phyloP scores from a whole-genome alignment of 2,113 vertebrate species.

The Noturus placidus region DNA sequence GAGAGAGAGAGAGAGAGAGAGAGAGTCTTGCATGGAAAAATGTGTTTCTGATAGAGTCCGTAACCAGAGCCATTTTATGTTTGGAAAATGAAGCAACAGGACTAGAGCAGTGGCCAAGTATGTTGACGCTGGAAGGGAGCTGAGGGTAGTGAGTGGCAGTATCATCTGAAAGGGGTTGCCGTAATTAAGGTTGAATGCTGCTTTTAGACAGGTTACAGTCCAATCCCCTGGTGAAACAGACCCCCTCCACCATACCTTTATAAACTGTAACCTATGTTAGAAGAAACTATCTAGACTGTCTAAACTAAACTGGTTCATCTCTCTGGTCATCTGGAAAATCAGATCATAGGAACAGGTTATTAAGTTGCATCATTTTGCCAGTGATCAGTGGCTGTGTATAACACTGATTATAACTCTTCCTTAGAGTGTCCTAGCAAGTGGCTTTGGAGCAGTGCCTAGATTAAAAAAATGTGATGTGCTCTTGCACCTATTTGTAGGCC shows the following conservation, averaged over 20 bases:
- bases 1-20: background rate
- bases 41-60: constrained; percentile 36
- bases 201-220: constrained; percentile 25
- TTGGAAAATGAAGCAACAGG: constrained; percentile 58
- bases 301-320: background rate
- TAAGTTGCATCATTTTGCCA: background rate
- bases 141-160: constrained; percentile 57
- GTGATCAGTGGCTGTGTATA: background rate
- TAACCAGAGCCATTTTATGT: constrained; percentile 55
- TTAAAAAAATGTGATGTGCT: constrained; percentile 74
- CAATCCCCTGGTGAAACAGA: constrained; percentile 25
- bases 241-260: background rate
- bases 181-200: constrained; percentile 40
- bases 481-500: constrained; percentile 76
- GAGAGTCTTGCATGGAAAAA: constrained; percentile 17
- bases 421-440: constrained; percentile 34
- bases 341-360: background rate
- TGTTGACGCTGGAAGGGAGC: constrained; percentile 33
- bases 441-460: constrained; percentile 58
- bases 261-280: background rate
- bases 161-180: constrained; percentile 51
- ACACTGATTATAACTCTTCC: constrained; percentile 11
- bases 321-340: background rate
- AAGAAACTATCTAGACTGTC: background rate
- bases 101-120: constrained; percentile 35